phyloP scores from a whole-genome alignment of 30 jellyfish, hydroid and myxozoan genomes.

The Aurelia sp. region DNA sequence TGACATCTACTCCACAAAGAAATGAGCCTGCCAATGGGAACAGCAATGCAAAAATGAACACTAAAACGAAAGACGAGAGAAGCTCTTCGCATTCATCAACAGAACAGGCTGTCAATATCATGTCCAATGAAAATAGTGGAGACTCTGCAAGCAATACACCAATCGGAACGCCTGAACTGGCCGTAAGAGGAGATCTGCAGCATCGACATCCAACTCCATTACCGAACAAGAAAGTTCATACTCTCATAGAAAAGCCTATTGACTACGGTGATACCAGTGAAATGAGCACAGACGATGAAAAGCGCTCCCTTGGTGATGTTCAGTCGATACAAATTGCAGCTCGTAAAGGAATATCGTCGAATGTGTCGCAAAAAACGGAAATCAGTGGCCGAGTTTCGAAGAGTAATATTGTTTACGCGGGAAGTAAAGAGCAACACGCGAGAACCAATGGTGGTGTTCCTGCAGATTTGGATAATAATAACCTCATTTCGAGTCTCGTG shows the following conservation, averaged over 20 bases:
- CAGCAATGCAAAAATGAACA: background rate
- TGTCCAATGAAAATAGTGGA: constrained; percentile 5
- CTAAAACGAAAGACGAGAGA: background rate
- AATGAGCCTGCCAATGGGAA: background rate
- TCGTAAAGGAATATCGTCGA: constrained; percentile 3
- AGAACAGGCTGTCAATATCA: background rate
- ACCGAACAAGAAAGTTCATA: background rate
- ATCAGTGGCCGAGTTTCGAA: constrained; percentile 10
- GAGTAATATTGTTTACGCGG: constrained; percentile 25
- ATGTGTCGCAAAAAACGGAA: background rate
- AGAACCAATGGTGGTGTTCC: constrained; percentile 2
- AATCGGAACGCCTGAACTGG: background rate
- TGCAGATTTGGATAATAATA: background rate
- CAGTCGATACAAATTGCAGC: constrained; percentile 45
- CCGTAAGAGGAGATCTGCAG: background rate
- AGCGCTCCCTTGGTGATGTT: constrained; percentile 28
- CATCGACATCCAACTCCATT: constrained; percentile 52
- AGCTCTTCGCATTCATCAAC: background rate
- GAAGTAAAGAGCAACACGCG: constrained; percentile 23
- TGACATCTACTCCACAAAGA: constrained; percentile 17
- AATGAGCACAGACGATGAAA: background rate
- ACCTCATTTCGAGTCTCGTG: background rate
- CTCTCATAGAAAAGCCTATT: background rate
- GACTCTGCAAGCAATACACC: background rate
- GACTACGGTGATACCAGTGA: constrained; percentile 14